Evolutionary conservation across 37 sponge, comb jelly and placozoan genomes (phyloP).

Genomic region (Oscarella lobularis): DNA sequence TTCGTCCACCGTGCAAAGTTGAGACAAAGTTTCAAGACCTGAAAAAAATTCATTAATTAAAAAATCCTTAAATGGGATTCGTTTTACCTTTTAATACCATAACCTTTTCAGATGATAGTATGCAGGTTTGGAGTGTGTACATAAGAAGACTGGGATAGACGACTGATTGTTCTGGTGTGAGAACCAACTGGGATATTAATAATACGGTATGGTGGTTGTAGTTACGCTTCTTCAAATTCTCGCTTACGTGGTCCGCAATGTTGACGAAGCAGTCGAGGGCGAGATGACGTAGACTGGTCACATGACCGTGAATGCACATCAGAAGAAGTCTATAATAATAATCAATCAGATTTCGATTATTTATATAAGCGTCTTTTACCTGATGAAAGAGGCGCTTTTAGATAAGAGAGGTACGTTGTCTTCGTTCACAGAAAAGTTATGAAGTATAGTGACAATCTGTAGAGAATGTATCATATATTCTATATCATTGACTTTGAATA

Average conservation of each 20-base stretch:
- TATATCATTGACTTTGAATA: not conserved
- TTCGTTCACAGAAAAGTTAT: not conserved
- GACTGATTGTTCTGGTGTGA: too few relatives aligned
- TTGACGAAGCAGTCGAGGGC: not conserved
- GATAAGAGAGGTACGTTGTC: not conserved
- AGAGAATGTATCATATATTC: not conserved
- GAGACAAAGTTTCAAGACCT: not conserved
- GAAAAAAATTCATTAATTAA: not conserved
- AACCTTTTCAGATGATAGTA: too few relatives aligned
- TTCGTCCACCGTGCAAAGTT: not conserved
- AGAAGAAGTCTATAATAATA: not conserved
- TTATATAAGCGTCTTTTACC: not conserved
- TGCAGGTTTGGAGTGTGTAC: too few relatives aligned
- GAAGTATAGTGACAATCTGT: not conserved
- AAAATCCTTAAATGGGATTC: not conserved
- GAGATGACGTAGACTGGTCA: not conserved
- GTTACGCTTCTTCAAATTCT: too few relatives aligned
- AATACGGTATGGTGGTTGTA: too few relatives aligned
- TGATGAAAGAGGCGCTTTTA: not conserved
- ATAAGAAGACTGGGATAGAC: too few relatives aligned
- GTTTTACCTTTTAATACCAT: too few relatives aligned
- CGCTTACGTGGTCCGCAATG: not conserved
- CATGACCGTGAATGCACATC: not conserved
- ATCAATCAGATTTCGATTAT: not conserved
- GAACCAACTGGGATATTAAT: too few relatives aligned